phyloP scores from a whole-genome alignment of 2,797 vertebrate genomes.

The Tinamus major region DNA sequence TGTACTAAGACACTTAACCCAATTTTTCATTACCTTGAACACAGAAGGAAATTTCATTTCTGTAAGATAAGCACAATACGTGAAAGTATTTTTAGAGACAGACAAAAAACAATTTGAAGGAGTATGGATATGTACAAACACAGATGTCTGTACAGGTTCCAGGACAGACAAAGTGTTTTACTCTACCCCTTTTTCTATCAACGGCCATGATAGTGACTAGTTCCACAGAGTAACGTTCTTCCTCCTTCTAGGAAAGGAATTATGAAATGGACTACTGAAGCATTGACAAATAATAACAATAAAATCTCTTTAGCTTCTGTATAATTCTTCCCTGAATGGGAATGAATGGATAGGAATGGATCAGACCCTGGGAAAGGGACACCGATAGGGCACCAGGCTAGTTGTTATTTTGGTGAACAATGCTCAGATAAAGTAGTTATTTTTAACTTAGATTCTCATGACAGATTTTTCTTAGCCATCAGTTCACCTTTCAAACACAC shows the following conservation, averaged over 20 bases:
- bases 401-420: not conserved
- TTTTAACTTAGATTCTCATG: not conserved
- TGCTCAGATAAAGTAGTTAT: not conserved
- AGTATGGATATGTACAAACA: not conserved
- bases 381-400: not conserved
- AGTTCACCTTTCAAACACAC: not conserved
- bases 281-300: not conserved
- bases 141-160: not conserved
- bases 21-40: slow-evolving; percentile 51
- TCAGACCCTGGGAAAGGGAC: not conserved
- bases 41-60: slow-evolving; percentile 57
- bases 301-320: not conserved
- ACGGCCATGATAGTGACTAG: not conserved
- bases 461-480: not conserved
- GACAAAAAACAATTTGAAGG: slow-evolving; percentile 20
- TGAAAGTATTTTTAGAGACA: slow-evolving; percentile 15
- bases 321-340: not conserved
- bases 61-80: not conserved
- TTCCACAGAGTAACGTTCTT: not conserved
- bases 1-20: slow-evolving; percentile 6
- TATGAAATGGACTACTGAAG: not conserved
- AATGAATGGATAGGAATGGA: not conserved
- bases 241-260: not conserved
- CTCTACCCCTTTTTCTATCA: not conserved
- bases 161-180: not conserved